These are phyloP conservation scores for Montipora sp. DNA, from an alignment of 64 coral and sea anemone species.

Conservation along the genomic window DNA sequence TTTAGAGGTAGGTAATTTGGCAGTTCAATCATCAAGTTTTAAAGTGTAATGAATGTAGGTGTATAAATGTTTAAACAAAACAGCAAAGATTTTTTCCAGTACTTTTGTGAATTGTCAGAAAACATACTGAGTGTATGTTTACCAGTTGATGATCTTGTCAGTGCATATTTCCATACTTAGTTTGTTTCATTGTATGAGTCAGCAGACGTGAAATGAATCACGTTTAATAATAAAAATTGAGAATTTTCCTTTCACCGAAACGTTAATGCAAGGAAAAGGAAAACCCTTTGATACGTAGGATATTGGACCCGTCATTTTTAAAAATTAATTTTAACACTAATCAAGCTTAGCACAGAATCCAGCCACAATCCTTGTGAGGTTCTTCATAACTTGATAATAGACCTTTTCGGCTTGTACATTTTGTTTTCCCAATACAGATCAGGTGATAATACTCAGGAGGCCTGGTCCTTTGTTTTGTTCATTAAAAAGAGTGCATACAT, in stretches of 20 bases:
- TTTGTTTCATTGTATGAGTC: background rate
- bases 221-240: background rate
- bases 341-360: background rate
- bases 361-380: background rate
- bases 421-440: no score
- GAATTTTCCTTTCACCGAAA: conserved; percentile 12
- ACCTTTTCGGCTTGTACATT: no score
- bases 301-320: background rate
- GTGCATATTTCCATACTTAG: background rate
- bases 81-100: background rate
- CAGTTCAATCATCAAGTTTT: background rate
- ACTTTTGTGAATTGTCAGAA: background rate
- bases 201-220: background rate
- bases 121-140: background rate
- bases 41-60: background rate
- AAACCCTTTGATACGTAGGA: background rate
- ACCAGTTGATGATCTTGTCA: conserved; percentile 6
- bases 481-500: no score
- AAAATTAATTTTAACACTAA: conserved; percentile 5
- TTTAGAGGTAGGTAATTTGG: conserved; percentile 6
- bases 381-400: background rate
- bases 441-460: no score
- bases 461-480: no score
- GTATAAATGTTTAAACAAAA: background rate
- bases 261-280: background rate